Base-by-base conservation (phyloP, 2,113 vertebrate genomes). In the Leptocoma aspasia region DNA sequence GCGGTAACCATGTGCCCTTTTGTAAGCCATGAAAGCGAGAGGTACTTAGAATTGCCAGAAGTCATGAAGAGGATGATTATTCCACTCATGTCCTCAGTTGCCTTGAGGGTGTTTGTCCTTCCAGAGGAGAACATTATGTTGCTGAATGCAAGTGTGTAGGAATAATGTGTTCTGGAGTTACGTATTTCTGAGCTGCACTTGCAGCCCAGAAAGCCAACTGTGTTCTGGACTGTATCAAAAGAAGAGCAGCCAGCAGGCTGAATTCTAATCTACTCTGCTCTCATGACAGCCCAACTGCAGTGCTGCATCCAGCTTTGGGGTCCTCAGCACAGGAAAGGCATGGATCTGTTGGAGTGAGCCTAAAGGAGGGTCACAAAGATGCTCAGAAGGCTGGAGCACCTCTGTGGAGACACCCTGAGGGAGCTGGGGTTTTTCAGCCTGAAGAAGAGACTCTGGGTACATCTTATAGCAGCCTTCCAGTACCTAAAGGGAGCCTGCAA, bases 271-370 rank as follows among this genome's bases (percentile, higher is more conserved):
- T 45, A 18, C 28, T 68, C 45, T 54, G 17, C 15, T 54, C 9
- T 42, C 0, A 0, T 69, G 41, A 22, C 44, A 41, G 16, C 20
- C 47, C 53, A 53, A 0, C 68, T 65, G 18, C 44, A 57, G 28
- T 59, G 23, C 68, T 81, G 68, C 52, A 52, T 61, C 50, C 42
- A 49, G 35, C 31, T 64, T 45, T 47, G 39, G n/a, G 9, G n/a
- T 54, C 30, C 21, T 76, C 63, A 90, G 63, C 63, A 33, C 21
- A 42, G 47, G 87, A 47, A 31, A 31, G 17, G 16, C n/a, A 35
- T 26, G 39, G 45, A 60, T 52, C 30, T 76, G 17, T 47, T 76
- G 54, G 63, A 76, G 17, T 15, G 41, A 76, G 24, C 30, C 21
- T n/a, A 42, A 47, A 54, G 41, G n/a, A 82, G 30, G 8, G 26